Evolutionary conservation across 2,797 vertebrate species (phyloP), one percentile per base, ranked within the genome.

Genomic region (Alfaro cultratus): DNA sequence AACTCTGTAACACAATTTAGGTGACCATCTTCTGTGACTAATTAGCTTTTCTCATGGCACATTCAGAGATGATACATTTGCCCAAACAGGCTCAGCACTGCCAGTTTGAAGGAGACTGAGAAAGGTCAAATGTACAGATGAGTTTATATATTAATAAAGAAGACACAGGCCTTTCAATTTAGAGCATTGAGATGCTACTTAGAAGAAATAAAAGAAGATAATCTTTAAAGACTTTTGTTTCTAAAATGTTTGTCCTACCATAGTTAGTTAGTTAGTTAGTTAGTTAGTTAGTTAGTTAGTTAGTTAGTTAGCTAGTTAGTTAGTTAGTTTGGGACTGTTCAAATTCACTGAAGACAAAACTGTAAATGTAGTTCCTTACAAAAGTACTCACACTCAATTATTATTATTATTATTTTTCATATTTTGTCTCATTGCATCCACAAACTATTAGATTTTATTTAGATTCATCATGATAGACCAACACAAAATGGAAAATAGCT

Each of bases 51-150:
- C 81, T 83, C 73, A 77, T 79, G 64, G 68, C 31, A 76, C 70
- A 86, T 41, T 86, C 76, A 77, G 73, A 83, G 60, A 80, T 90
- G 77, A 87, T 78, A 67, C n/a, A 74, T 81, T 89, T 77, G 85
- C 76, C 3, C 0, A 45, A 73, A 8, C 8, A 21, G 77, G 72
- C 46, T 0, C 43, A 39, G 68, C 76, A 55, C 55, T 80, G 76
- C 18, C 45, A 80, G 79, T 77, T 31, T 70, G 34, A 82, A 84
- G 78, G 75, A 26, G 45, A 21, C 53, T 55, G 34, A 67, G 77
- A 72, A 84, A 83, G 64, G 31, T 89, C n/a, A 75, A 85, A 81
- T 36, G 29, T 45, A 72, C 9, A 74, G 64, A 34, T 36, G 21
- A 77, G 73, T 53, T 74, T 15, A n/a, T 18, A 41, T 45, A 34